phyloP scores from a whole-genome alignment of 2,113 vertebrate species.

The Zosterops lateralis region DNA sequence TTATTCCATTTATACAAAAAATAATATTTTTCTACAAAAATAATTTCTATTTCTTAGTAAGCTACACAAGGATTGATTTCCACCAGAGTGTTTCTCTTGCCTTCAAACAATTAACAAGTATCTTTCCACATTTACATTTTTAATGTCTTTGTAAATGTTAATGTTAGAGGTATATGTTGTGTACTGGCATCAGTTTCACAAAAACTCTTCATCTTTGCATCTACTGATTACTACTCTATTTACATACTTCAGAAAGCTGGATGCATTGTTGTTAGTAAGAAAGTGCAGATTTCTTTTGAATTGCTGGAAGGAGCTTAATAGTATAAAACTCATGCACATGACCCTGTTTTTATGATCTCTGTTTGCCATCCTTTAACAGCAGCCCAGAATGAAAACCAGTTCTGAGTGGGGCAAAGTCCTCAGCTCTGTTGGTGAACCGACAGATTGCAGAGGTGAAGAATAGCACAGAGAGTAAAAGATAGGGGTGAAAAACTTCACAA shows the following conservation, averaged over 20 bases:
- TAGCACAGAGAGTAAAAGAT: not conserved
- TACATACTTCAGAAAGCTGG: not conserved
- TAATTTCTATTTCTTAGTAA: not conserved
- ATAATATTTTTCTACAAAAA: not conserved
- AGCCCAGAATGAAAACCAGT: not conserved
- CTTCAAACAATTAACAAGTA: not conserved
- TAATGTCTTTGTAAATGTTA: not conserved
- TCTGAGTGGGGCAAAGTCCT: not conserved
- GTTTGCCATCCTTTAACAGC: not conserved
- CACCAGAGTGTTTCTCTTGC: not conserved
- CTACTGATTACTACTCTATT: not conserved
- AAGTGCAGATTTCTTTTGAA: not conserved
- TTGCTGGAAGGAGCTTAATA: not conserved
- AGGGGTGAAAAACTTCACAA: not conserved
- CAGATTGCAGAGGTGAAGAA: not conserved
- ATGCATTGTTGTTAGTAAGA: not conserved
- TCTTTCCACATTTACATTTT: not conserved
- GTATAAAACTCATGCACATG: not conserved
- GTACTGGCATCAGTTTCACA: not conserved
- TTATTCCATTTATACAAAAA: not conserved
- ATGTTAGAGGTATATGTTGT: not conserved
- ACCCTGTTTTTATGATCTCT: not conserved
- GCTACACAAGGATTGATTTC: not conserved
- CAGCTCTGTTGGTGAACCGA: not conserved
- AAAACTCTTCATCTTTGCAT: rapidly evolving